These are phyloP conservation scores for Dendropsophus ebraccatus DNA, from an alignment of 2,113 vertebrate species.

Conservation along the genomic window DNA sequence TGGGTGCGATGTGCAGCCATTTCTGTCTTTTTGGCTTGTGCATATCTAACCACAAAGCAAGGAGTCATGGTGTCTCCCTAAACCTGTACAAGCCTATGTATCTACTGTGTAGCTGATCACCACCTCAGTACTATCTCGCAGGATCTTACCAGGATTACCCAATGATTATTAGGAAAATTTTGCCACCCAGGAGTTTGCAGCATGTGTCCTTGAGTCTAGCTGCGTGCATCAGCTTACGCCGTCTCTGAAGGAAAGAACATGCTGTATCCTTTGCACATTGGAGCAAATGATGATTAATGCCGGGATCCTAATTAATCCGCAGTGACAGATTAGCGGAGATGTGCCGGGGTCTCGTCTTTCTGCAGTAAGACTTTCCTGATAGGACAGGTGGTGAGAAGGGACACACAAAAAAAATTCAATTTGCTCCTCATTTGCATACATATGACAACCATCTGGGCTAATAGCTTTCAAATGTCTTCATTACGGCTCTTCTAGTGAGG, in stretches of 20 bases:
- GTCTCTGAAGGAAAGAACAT: constrained; percentile 64
- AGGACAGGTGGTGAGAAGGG: constrained; percentile 95
- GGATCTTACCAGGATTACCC: background rate
- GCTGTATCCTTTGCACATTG: constrained; percentile 73
- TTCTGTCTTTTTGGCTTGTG: too few relatives aligned
- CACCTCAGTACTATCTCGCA: background rate
- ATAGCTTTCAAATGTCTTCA: constrained; percentile 90
- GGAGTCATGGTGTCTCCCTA: too few relatives aligned
- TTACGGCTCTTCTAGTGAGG: constrained; percentile 74
- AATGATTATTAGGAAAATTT: constrained; percentile 31
- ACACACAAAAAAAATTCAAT: constrained; percentile 85
- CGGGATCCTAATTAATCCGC: constrained; percentile 86
- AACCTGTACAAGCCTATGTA: too few relatives aligned
- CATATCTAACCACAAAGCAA: too few relatives aligned
- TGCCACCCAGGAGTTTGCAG: background rate
- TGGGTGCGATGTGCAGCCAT: too few relatives aligned
- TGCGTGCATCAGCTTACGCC: background rate
- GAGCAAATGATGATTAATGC: constrained; percentile 91
- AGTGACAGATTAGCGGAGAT: constrained; percentile 77
- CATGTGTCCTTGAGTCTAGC: constrained; percentile 7
- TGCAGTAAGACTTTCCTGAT: constrained; percentile 76
- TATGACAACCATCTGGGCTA: constrained; percentile 99
- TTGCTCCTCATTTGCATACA: constrained; percentile 98
- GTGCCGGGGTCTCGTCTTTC: constrained; percentile 70
- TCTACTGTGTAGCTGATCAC: background rate